A percentile compares a stretch with the other conserved stretches of the same genome.
Conservation (phyloP, 2,113 vertebrate species). For the Alexandromys fortis region DNA sequence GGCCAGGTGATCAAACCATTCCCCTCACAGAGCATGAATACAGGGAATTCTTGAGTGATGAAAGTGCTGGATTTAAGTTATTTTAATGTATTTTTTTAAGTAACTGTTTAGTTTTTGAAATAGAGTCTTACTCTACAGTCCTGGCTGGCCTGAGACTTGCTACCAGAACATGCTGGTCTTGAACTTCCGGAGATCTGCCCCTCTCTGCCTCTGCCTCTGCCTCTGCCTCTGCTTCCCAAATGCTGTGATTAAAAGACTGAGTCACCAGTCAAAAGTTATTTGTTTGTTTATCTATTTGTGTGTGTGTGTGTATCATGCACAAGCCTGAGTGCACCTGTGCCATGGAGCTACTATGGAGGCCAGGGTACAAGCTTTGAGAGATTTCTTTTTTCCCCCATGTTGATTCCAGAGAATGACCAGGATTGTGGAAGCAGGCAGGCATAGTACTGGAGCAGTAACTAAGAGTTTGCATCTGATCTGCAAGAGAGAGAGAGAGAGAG, state of each 20-base stretch:
- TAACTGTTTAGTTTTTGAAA: neutral
- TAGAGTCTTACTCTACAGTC: neutral
- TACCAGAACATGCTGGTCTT: neutral
- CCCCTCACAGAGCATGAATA: neutral
- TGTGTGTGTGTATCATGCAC: too few species aligned
- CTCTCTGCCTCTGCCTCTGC: neutral
- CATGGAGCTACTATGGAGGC: neutral
- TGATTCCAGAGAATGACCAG: neutral
- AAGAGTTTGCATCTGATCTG: neutral
- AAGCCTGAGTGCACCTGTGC: neutral
- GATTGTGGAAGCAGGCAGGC: neutral
- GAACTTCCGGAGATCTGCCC: neutral
- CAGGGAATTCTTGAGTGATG: neutral
- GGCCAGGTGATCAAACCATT: neutral
- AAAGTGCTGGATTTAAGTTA: neutral
- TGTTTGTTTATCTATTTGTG: neutral
- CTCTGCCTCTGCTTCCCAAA: neutral
- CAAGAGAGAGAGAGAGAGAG: neutral
- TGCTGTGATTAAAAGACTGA: neutral
- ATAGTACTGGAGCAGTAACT: neutral
- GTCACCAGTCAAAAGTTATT: neutral
- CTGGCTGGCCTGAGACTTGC: neutral
- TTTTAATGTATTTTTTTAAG: neutral
- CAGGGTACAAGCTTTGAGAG: neutral
- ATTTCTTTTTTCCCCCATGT: too few species aligned